phyloP scores from a whole-genome alignment of 2,888 invertebrate genomes.

The Diarsia brunnea region DNA sequence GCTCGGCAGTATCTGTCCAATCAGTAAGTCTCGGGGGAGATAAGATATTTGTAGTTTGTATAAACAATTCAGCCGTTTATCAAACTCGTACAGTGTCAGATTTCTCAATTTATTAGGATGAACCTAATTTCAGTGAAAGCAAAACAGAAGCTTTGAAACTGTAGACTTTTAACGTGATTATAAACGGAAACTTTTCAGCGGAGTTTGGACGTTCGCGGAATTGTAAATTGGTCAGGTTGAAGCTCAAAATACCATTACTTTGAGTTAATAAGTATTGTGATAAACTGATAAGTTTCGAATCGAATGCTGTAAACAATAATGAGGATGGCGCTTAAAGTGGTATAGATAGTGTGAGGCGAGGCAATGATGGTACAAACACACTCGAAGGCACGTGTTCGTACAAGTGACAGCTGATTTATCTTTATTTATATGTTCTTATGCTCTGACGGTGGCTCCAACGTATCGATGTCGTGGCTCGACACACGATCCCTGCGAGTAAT shows the following conservation, averaged over 20 bases:
- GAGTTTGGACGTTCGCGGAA: slow-evolving; percentile 16
- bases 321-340: slow-evolving; percentile 32
- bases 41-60: slow-evolving; percentile 40
- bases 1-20: slow-evolving; percentile 46
- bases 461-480: slow-evolving; percentile 71
- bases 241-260: too few species aligned
- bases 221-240: slow-evolving; percentile 27
- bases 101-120: slow-evolving; percentile 23
- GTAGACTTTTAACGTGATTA: slow-evolving; percentile 25
- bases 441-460: slow-evolving; percentile 54
- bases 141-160: slow-evolving; percentile 47
- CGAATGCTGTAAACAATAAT: slow-evolving; percentile 28
- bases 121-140: slow-evolving; percentile 9
- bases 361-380: slow-evolving; percentile 29
- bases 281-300: slow-evolving; percentile 17
- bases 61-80: slow-evolving; percentile 41
- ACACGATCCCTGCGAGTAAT: slow-evolving; percentile 79
- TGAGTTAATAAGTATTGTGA: slow-evolving; percentile 11
- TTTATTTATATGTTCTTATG: slow-evolving; percentile 56
- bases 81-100: slow-evolving; percentile 38
- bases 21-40: slow-evolving; percentile 46
- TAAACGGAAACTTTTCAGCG: slow-evolving; percentile 24
- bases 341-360: slow-evolving; percentile 18
- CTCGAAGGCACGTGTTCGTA: slow-evolving; percentile 56
- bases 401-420: slow-evolving; percentile 66